Evolutionary conservation across 2,888 invertebrate species (phyloP), one percentile per base, ranked within the genome.

Genomic region (Tetanocera ferruginea): DNA sequence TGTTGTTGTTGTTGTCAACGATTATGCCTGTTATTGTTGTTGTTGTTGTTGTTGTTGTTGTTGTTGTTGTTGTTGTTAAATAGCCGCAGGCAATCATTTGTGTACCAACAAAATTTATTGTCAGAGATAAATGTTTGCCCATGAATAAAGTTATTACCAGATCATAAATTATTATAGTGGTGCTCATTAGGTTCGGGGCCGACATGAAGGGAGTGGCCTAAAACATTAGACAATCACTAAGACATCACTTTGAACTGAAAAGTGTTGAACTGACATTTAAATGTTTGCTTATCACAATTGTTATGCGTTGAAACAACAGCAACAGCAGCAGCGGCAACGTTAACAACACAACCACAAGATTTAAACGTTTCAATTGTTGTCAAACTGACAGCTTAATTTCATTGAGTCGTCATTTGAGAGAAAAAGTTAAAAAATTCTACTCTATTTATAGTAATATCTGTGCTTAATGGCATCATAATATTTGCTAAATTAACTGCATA

Each of bases 71-170:
- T 66, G 69, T 19, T 31, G 17, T 52, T 43, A n/a, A 52, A 66
- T 34, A 49, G 34, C 75, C 66, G 52, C 34, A 75, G 52, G 75
- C 37, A 72, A 57, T 19, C 66, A 66, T 64, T 75, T 64, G 60
- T 51, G 52, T 62, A 34, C 19, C 31, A 34, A 28, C 64, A 66
- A 75, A n/a, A 64, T 75, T 75, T 75, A 75, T 66, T 51, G 37
- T 19, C 34, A 75, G 23, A 66, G 55, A 75, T 75, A 66, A 52
- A 75, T 57, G 52, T 66, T 19, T 31, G 51, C 66, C 17, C 34
- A 66, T 66, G n/a, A 75, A 75, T 75, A n/a, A 75, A 75, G 66
- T 75, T 66, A 75, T 34, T 66, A 66, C 66, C 66, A 23, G 52
- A n/a, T 19, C 23, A 51, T 75, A 66, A 75, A 75, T 75, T 66